phyloP scores from a whole-genome alignment of 2,113 vertebrate species.

The Larimichthys polyactis region DNA sequence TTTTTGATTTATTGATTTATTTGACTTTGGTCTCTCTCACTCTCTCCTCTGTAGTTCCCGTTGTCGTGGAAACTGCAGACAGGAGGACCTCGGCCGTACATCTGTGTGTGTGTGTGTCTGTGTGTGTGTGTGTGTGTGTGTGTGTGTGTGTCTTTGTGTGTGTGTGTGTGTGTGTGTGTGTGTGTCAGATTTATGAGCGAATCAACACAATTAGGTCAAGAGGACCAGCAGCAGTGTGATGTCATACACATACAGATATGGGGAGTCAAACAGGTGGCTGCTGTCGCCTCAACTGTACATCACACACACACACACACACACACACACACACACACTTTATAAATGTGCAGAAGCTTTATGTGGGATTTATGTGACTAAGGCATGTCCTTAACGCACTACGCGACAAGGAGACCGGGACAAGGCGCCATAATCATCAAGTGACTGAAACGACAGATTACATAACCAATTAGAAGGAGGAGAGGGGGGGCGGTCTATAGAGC shows the following conservation, averaged over 20 bases:
- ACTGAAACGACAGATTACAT: slow-evolving; percentile 51
- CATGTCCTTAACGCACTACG: slow-evolving; percentile 51
- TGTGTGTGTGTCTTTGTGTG: no score
- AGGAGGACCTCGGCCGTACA: slow-evolving; percentile 53
- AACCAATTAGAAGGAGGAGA: slow-evolving; percentile 29
- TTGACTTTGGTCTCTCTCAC: slow-evolving; percentile 20
- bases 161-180: no score
- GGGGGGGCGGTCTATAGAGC: background rate
- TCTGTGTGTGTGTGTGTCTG: background rate
- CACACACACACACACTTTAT: background rate
- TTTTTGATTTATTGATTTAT: slow-evolving; percentile 31
- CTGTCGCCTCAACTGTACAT: slow-evolving; percentile 11
- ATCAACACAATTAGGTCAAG: slow-evolving; percentile 68
- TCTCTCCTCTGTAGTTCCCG: slow-evolving; percentile 55
- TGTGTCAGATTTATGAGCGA: slow-evolving; percentile 37
- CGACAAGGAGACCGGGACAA: slow-evolving; percentile 47
- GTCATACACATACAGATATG: slow-evolving; percentile 2
- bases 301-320: background rate
- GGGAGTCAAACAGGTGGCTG: slow-evolving; percentile 74
- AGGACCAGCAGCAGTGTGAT: slow-evolving; percentile 23
- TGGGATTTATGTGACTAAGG: background rate
- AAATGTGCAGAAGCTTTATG: background rate
- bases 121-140: no score
- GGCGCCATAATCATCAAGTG: slow-evolving; percentile 63
- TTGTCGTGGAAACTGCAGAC: slow-evolving; percentile 83